A percentile compares a stretch with the other conserved stretches of the same genome.
phyloP scores from a whole-genome alignment of 2,797 vertebrate species.

The Zalophus californianus region DNA sequence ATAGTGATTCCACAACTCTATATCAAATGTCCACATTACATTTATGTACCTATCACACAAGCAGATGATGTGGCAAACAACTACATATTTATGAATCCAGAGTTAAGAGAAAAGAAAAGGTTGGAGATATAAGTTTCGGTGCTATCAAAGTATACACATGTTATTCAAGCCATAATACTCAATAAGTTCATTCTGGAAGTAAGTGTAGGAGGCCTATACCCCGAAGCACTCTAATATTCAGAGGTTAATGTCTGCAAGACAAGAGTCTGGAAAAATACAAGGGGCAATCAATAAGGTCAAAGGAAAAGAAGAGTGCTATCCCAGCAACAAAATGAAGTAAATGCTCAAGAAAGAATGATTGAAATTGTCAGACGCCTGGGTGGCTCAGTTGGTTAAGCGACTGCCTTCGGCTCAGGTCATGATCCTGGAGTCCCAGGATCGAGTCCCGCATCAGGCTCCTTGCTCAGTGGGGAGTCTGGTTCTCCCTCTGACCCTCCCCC shows the following conservation, averaged over 20 bases:
- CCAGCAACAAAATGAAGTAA: background rate
- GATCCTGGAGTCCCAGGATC: too few relatives aligned
- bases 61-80: background rate
- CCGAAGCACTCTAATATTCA: background rate
- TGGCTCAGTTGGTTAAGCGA: too few relatives aligned
- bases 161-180: background rate
- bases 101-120: background rate
- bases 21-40: background rate
- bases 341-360: background rate
- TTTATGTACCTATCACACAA: background rate
- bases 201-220: background rate
- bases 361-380: background rate
- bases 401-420: too few relatives aligned
- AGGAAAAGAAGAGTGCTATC: background rate
- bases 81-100: background rate
- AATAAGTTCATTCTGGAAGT: background rate
- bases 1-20: background rate
- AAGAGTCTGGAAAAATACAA: background rate
- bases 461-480: too few relatives aligned
- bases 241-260: background rate
- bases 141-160: background rate
- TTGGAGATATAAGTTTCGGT: background rate
- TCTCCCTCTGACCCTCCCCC: too few relatives aligned
- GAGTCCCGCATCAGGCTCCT: too few relatives aligned
- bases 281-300: background rate